Percentiles rank a stretch among this genome's conserved stretches.
These are phyloP conservation scores for Epizoanthus rinbou DNA, from an alignment of 92 coral and sea anemone species.

Conservation along the genomic window DNA sequence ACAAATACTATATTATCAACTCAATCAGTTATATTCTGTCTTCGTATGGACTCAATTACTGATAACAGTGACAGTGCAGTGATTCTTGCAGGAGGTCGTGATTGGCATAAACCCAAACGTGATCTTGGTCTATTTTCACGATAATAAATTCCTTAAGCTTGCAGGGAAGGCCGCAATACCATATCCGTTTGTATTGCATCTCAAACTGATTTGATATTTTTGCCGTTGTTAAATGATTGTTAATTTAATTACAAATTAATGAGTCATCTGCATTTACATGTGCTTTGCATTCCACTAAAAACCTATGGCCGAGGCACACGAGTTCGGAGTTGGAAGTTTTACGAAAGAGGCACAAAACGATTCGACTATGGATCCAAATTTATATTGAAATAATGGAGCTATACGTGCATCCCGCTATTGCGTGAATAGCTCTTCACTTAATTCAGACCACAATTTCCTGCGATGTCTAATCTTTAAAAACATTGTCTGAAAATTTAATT, in stretches of 20 bases:
- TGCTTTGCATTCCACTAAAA: neutral
- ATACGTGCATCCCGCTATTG: neutral
- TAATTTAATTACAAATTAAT: conserved; percentile 6
- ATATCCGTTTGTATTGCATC: too few relatives aligned
- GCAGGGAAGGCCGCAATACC: too few relatives aligned
- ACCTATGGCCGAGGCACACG: neutral
- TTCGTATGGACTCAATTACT: too few relatives aligned
- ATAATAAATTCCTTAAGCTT: too few relatives aligned
- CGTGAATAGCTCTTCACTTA: neutral
- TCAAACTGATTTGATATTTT: too few relatives aligned
- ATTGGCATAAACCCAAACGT: too few relatives aligned
- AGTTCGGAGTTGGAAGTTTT: neutral
- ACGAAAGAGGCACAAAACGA: neutral
- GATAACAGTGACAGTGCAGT: too few relatives aligned
- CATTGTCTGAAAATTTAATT: conserved; percentile 36
- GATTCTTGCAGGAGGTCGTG: too few relatives aligned
- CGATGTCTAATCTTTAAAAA: neutral
- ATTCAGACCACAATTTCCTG: neutral
- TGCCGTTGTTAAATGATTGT: neutral
- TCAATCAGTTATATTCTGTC: too few relatives aligned
- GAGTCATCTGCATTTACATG: neutral
- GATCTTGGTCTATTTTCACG: too few relatives aligned
- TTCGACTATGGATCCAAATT: too few relatives aligned
- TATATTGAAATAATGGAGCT: neutral
- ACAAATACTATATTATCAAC: too few relatives aligned